phyloP scores from a whole-genome alignment of 2,888 invertebrate genomes.

The Tinea semifulvella region DNA sequence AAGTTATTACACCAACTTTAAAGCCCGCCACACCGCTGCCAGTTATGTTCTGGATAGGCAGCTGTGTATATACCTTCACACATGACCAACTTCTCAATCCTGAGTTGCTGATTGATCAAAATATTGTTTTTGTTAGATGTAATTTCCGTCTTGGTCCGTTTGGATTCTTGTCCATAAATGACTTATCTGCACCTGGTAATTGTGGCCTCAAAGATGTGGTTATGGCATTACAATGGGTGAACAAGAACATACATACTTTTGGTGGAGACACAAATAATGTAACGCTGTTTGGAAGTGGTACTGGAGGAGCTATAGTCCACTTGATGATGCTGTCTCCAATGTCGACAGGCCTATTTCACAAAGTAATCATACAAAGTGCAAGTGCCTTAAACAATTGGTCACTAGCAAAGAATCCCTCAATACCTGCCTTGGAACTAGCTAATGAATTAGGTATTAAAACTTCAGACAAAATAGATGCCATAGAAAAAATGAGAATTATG shows the following conservation, averaged over 20 bases:
- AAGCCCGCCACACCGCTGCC: slow-evolving; percentile 41
- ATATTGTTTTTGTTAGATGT: slow-evolving; percentile 48
- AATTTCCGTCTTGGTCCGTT: slow-evolving; percentile 54
- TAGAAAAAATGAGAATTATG: slow-evolving; percentile 37
- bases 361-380: slow-evolving; percentile 53
- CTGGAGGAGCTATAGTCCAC: slow-evolving; percentile 55
- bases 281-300: slow-evolving; percentile 55
- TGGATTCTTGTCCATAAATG: slow-evolving; percentile 52
- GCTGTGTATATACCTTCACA: slow-evolving; percentile 35
- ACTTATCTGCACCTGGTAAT: slow-evolving; percentile 53
- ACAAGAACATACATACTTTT: slow-evolving; percentile 45
- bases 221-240: slow-evolving; percentile 52
- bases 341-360: slow-evolving; percentile 54
- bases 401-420: slow-evolving; percentile 40
- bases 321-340: slow-evolving; percentile 57
- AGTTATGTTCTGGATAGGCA: slow-evolving; percentile 62
- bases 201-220: slow-evolving; percentile 54
- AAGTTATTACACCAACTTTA: slow-evolving; percentile 39
- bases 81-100: slow-evolving; percentile 42
- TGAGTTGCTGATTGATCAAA: slow-evolving; percentile 36
- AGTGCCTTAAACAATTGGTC: slow-evolving; percentile 52
- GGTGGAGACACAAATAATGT: slow-evolving; percentile 56
- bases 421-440: slow-evolving; percentile 34
- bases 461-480: slow-evolving; percentile 34
- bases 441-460: slow-evolving; percentile 36